phyloP scores from a whole-genome alignment of 1,140 invertebrate species.

The Trypoxylus dichotomus region DNA sequence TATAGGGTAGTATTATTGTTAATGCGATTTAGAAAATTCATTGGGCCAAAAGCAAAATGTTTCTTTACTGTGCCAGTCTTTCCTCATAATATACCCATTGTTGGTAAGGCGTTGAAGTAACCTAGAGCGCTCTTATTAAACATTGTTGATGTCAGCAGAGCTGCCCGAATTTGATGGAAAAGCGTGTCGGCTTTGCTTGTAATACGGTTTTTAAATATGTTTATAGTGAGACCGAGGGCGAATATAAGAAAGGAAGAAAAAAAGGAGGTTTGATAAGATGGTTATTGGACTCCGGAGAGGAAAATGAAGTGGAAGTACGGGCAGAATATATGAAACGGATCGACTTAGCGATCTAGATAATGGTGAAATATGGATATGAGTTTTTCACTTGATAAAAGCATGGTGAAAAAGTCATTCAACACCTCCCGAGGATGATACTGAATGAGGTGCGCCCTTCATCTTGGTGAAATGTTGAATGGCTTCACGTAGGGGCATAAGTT shows the following conservation, averaged over 20 bases:
- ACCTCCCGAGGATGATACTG: neutral
- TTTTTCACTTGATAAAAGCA: conserved; percentile 6
- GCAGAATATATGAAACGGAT: conserved; percentile 11
- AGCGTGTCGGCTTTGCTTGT: neutral
- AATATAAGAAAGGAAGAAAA: neutral
- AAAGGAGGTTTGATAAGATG: conserved; percentile 4
- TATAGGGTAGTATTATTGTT: neutral
- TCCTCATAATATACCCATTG: neutral
- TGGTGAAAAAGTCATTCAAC: neutral
- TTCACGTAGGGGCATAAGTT: neutral
- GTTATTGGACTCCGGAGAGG: conserved; percentile 17
- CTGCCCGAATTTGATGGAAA: neutral
- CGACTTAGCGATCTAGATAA: conserved; percentile 9
- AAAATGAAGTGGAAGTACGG: conserved; percentile 7
- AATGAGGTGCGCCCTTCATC: neutral
- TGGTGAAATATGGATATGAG: conserved; percentile 10
- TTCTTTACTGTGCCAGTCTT: neutral
- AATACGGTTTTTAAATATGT: conserved; percentile 7
- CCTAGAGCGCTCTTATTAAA: neutral
- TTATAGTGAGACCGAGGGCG: neutral
- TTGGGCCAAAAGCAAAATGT: neutral
- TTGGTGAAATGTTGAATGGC: neutral
- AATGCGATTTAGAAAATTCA: neutral
- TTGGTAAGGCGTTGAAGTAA: neutral
- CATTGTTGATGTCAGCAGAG: neutral